Evolutionary conservation across 2,888 invertebrate genomes (phyloP), one percentile per base, ranked within the genome.

Genomic region (Galerucella nymphaeae): DNA sequence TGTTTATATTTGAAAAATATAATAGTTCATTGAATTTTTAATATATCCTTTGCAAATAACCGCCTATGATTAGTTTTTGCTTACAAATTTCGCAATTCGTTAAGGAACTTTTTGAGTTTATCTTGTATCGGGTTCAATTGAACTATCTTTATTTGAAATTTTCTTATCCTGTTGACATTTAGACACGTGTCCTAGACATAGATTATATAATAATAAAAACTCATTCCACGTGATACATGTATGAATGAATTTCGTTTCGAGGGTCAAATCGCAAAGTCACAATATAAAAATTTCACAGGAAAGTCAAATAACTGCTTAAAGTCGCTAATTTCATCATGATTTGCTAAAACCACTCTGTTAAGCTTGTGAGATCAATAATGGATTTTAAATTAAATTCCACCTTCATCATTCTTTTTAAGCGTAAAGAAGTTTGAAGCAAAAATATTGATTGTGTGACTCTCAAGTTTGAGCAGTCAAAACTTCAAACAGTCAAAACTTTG

Each of bases 81-180:
- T 58, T 66, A 42, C 8, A 57, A 38, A 59, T 67, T 67, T 67
- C 67, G 38, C 67, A 67, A 67, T 30, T 48, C 16, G 11, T 67
- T 14, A 2, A 66, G 53, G 66, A 66, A 42, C 57, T 57, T 58
- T 66, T 57, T 45, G 10, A 42, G 10, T 20, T 59, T 67, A 67
- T 67, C 67, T 66, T 42, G 20, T 59, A 67, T 59, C 59, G 14
- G 23, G 23, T 67, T 67, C 23, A 67, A 48, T 67, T 67, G 23
- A 48, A 59, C 45, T 67, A 67, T 48, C 42, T 59, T 48, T 67
- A 67, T 67, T 30, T 38, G 57, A 23, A 23, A 20, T 8, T 30
- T 45, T 58, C 59, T 67, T 48, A 59, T 23, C 20, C 14, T 13
- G 20, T 59, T 45, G 13, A 67, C 45, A 59, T 16, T 59, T 30